Evolutionary conservation across 2,113 vertebrate genomes (phyloP).

Genomic region (Silurus meridionalis): DNA sequence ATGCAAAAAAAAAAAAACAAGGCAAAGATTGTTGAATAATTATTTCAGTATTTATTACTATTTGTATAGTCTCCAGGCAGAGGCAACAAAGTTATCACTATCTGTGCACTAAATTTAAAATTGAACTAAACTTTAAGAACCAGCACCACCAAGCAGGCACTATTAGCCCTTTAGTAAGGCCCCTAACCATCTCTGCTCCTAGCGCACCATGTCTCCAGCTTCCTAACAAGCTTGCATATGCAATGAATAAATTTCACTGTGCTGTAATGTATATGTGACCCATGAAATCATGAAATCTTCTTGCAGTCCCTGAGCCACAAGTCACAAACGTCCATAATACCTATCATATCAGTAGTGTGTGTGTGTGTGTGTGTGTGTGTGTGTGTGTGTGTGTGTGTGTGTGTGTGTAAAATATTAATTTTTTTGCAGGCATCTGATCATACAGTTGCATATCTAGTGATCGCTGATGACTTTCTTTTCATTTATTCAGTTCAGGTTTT

Average conservation of each 20-base stretch:
- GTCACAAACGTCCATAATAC: not conserved
- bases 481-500: not conserved
- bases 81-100: not conserved
- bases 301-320: not conserved
- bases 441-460: not conserved
- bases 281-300: too few relatives aligned
- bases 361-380: not conserved
- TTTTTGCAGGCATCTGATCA: not conserved
- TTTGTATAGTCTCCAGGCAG: not conserved
- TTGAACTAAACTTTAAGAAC: too few relatives aligned
- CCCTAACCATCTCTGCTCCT: too few relatives aligned
- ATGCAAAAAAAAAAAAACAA: not conserved
- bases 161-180: too few relatives aligned
- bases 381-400: slow-evolving; percentile 1
- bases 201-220: too few relatives aligned
- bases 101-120: not conserved
- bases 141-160: too few relatives aligned
- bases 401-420: not conserved
- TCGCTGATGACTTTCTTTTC: not conserved
- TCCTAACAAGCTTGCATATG: too few relatives aligned
- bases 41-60: not conserved
- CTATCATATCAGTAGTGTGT: not conserved
- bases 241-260: too few relatives aligned
- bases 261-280: too few relatives aligned
- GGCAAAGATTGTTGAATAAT: not conserved